A percentile compares a stretch with the other conserved stretches of the same genome.
Conservation (phyloP, 2,113 vertebrate species). For the Rana temporaria region DNA sequence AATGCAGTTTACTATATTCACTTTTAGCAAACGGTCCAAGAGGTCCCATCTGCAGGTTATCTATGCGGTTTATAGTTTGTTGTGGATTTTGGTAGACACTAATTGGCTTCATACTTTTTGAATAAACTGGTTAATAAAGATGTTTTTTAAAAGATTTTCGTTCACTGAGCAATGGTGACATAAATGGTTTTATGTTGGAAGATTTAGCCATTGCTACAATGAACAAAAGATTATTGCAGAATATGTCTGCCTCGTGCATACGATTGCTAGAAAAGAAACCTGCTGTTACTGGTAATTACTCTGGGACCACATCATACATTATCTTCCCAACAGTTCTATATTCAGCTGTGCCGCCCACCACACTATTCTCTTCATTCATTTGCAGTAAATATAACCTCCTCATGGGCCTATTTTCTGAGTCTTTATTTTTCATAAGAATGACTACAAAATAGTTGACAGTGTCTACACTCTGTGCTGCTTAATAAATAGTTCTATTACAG, state of each 20-base stretch:
- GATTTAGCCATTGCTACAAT: not conserved
- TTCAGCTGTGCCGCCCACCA: not conserved
- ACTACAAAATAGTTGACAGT: no score
- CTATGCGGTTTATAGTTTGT: not conserved
- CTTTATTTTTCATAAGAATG: no score
- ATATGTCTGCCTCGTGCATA: not conserved
- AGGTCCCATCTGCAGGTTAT: slow-evolving; percentile 1
- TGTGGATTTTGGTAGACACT: not conserved
- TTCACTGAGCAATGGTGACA: no score
- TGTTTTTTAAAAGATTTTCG: not conserved
- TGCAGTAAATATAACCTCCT: no score
- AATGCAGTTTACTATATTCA: not conserved
- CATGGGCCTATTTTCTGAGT: no score
- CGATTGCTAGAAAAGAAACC: not conserved
- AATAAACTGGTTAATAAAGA: slow-evolving; percentile 8
- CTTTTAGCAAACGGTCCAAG: not conserved
- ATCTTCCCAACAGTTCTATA: not conserved
- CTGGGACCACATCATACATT: not conserved
- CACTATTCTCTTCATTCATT: no score
- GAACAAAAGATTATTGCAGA: no score
- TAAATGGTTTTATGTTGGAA: not conserved
- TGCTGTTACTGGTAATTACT: not conserved
- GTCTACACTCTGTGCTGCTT: no score
- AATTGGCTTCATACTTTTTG: slow-evolving; percentile 6
- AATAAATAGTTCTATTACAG: no score